Evolutionary conservation across 1,140 invertebrate species (phyloP).

Genomic region (Pseudobourletiella spinata): DNA sequence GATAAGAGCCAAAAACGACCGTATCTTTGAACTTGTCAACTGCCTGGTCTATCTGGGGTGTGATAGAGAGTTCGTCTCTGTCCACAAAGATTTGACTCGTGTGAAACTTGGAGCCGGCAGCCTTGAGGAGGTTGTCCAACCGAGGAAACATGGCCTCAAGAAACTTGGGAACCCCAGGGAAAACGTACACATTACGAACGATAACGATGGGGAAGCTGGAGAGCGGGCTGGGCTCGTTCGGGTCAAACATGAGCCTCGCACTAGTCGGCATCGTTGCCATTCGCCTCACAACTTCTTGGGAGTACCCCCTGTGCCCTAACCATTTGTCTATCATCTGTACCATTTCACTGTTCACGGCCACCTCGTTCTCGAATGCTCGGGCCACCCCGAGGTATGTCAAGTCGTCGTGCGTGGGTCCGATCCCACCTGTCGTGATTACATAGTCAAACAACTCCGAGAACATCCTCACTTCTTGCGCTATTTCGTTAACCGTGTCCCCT

Average conservation of each 20-base stretch:
- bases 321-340: constrained; percentile 46
- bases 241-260: constrained; percentile 37
- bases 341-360: constrained; percentile 52
- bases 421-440: constrained; percentile 69
- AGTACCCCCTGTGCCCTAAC: constrained; percentile 21
- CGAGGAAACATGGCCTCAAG: constrained; percentile 32
- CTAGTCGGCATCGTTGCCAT: constrained; percentile 46
- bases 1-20: constrained; percentile 61
- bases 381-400: constrained; percentile 69
- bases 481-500: constrained; percentile 58
- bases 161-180: constrained; percentile 53
- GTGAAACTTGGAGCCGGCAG: constrained; percentile 40
- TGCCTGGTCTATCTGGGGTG: constrained; percentile 46
- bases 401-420: constrained; percentile 80
- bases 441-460: constrained; percentile 53
- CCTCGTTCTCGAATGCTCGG: constrained; percentile 55
- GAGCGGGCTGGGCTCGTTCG: constrained; percentile 29
- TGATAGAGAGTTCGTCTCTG: constrained; percentile 50
- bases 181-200: constrained; percentile 63
- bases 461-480: constrained; percentile 55
- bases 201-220: constrained; percentile 54
- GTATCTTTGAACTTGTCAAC: constrained; percentile 45
- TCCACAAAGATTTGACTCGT: constrained; percentile 46
- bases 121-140: constrained; percentile 38
- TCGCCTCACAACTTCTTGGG: constrained; percentile 38